Base-by-base conservation (phyloP, 1,140 invertebrate species). In the Diorhabda sublineata region DNA sequence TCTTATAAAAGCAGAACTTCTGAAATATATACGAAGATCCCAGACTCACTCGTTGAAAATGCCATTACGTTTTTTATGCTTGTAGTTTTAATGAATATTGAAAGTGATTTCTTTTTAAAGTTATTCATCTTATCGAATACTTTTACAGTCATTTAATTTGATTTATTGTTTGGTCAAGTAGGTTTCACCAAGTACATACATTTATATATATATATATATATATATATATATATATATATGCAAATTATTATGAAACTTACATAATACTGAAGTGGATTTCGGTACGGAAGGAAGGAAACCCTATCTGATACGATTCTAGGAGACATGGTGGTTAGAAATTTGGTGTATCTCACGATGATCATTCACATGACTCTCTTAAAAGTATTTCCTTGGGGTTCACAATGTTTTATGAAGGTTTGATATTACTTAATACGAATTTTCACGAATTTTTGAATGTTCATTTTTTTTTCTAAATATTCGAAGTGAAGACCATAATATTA, bases 281-380 rank as follows among this genome's bases (percentile, higher is more conserved):
- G 59, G 45, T 64, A 47, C 61, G 68, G 68, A 69, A 69, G 68
- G 68, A 69, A 69, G 68, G 68, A 69, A 69, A 69, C 62, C 68
- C 57, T 64, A 69, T 65, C 68, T 62, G 62, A 64, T 60, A 45
- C 64, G 68, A 65, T 57, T 64, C 68, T 64, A 64, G 61, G 61
- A 69, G 68, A 69, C 68, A 65, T 65, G 68, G 68, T 69, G 68
- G 68, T 69, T 64, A 52, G 68, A 57, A 64, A 69, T 43, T 64
- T 64, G 7, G 63, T 61, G 57, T 69, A 69, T 69, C 68, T 69
- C 68, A 69, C 68, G 68, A 62, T 62, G 68, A 69, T 69, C 68
- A 60, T 52, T 52, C 26, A 26, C 26, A 26, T 26, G 26, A 26
- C 47, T 52, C 47, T n/a, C 47, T 52, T 52, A n/a, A 3, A 52